Evolutionary conservation across 2,888 invertebrate genomes (phyloP).

Genomic region (Thereva unica): DNA sequence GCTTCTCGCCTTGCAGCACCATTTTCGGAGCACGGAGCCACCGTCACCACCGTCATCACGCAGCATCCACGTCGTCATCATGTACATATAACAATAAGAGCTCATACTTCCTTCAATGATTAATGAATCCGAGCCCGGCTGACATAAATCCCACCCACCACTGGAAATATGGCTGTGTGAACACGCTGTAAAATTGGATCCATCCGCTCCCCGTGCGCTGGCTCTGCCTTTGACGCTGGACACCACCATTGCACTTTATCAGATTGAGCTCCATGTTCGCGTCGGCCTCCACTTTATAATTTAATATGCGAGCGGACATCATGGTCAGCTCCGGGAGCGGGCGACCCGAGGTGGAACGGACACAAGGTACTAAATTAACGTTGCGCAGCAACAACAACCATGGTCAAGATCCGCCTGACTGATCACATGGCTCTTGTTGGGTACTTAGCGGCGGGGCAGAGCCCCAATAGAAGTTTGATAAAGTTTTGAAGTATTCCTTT

Average conservation of each 20-base stretch:
- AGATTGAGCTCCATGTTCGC: slow-evolving; percentile 27
- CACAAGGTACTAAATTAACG: slow-evolving; percentile 28
- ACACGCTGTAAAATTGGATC: slow-evolving; percentile 26
- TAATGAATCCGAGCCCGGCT: slow-evolving; percentile 35
- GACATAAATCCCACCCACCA: slow-evolving; percentile 38
- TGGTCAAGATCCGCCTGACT: slow-evolving; percentile 26
- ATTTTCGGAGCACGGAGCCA: neutral
- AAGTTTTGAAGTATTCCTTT: neutral
- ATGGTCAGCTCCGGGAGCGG: slow-evolving; percentile 11
- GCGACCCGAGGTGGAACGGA: slow-evolving; percentile 4
- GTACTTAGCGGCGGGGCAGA: slow-evolving; percentile 15
- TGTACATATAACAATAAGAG: slow-evolving; percentile 16
- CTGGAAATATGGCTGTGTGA: slow-evolving; percentile 34
- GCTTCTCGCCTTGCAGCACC: neutral
- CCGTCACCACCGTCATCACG: neutral
- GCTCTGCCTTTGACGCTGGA: neutral
- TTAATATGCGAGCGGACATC: slow-evolving; percentile 32
- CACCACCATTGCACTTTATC: slow-evolving; percentile 34
- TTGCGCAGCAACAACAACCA: slow-evolving; percentile 11
- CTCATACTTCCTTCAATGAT: slow-evolving; percentile 37
- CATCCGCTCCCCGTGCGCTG: neutral
- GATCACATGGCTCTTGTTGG: slow-evolving; percentile 6
- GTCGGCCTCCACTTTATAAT: slow-evolving; percentile 32
- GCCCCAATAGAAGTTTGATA: slow-evolving; percentile 33
- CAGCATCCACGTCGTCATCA: too few species aligned